Conservation (phyloP, 2,797 vertebrate species). For the Nyctibius grandis region DNA sequence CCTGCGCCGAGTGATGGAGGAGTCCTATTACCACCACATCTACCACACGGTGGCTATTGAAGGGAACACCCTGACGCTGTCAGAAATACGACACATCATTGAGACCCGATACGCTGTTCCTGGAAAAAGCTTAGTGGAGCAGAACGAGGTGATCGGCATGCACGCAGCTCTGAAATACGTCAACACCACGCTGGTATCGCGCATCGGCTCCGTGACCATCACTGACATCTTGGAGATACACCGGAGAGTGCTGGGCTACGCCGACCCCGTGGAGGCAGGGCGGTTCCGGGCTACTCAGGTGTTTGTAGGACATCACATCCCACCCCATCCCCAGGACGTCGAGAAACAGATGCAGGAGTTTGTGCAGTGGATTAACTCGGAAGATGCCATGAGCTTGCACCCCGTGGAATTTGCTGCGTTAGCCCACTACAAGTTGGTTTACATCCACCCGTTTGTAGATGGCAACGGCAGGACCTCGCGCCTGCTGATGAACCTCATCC, state of each 20-base stretch:
- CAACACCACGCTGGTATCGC: conserved; percentile 88
- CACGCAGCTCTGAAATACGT: conserved; percentile 93
- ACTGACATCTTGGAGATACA: conserved; percentile 90
- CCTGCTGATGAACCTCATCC: conserved; percentile 93
- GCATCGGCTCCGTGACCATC: conserved; percentile 80
- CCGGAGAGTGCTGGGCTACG: conserved; percentile 88
- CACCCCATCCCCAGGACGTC: conserved; percentile 89
- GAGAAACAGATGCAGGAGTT: conserved; percentile 91
- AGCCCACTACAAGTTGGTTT: conserved; percentile 96
- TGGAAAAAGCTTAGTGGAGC: conserved; percentile 93
- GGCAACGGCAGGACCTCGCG: conserved; percentile 94
- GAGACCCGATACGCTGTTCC: conserved; percentile 94
- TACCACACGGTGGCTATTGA: conserved; percentile 98
- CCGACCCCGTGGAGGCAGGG: conserved; percentile 92
- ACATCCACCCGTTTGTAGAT: conserved; percentile 93
- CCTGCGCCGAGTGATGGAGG: conserved; percentile 92
- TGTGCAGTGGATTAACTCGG: conserved; percentile 93
- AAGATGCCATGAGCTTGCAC: conserved; percentile 89
- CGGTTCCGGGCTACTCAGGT: conserved; percentile 88
- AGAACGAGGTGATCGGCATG: conserved; percentile 95
- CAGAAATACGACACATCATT: conserved; percentile 95
- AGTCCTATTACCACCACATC: conserved; percentile 98
- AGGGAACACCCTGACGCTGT: conserved; percentile 92
- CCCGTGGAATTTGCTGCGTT: conserved; percentile 93
- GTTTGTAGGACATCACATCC: conserved; percentile 95